Conservation (phyloP, 2,113 vertebrate genomes). For the Rhinoderma darwinii region DNA sequence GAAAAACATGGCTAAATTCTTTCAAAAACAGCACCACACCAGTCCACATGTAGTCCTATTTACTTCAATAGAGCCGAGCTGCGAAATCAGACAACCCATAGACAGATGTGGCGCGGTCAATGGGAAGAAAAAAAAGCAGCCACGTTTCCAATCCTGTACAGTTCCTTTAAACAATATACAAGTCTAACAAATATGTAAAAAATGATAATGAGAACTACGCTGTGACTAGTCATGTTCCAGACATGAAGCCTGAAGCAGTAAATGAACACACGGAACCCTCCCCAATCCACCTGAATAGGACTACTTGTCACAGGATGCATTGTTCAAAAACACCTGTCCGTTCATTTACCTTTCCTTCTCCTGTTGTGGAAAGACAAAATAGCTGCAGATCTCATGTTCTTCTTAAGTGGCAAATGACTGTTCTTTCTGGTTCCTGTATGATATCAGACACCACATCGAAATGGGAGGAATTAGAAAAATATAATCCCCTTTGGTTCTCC, state of each 20-base stretch:
- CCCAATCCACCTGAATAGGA: not conserved
- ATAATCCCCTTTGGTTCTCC: not conserved
- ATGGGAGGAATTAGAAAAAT: not conserved
- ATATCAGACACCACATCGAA: not conserved
- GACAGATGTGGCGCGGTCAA: no score
- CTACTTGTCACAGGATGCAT: not conserved
- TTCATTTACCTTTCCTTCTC: conserved; percentile 25
- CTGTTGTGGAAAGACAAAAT: conserved; percentile 4
- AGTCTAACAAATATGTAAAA: no score
- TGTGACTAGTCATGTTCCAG: not conserved
- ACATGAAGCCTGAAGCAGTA: not conserved
- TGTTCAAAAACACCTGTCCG: not conserved
- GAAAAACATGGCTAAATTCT: no score
- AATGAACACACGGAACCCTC: not conserved
- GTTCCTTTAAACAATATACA: no score
- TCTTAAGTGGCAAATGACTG: not conserved
- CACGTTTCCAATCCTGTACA: no score
- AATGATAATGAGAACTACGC: not conserved
- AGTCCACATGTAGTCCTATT: no score
- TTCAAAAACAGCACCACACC: no score
- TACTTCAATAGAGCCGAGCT: no score
- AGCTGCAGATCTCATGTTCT: conserved; percentile 29
- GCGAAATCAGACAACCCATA: no score
- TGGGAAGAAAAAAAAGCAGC: no score
- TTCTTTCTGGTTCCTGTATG: not conserved